Conservation (phyloP, 2,113 vertebrate genomes). For the Tylochromis polylepis region DNA sequence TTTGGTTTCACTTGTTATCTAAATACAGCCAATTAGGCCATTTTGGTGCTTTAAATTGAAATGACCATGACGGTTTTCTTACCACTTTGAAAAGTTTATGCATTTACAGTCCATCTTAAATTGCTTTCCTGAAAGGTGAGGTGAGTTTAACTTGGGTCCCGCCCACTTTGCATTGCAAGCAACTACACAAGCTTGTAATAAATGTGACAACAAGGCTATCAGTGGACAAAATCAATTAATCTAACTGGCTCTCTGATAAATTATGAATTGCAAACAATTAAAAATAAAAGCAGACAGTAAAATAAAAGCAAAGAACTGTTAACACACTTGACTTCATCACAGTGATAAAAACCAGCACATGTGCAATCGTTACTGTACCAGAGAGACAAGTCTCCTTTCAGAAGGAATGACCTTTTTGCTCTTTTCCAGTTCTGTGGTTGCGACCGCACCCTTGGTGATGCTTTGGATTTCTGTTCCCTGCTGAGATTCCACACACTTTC, state of each 20-base stretch:
- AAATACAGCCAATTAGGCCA: too few relatives aligned
- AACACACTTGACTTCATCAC: background rate
- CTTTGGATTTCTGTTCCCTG: conserved; percentile 44
- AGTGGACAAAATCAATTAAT: background rate
- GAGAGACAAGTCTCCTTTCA: conserved; percentile 30
- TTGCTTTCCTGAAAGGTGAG: background rate
- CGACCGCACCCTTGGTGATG: conserved; percentile 48
- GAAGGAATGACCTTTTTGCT: conserved; percentile 18
- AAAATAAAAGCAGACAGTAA: background rate
- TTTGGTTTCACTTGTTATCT: background rate
- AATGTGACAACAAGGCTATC: background rate
- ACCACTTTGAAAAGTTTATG: too few relatives aligned
- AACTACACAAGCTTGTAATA: background rate
- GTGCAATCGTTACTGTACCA: background rate
- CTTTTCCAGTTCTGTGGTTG: conserved; percentile 24
- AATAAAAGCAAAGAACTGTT: background rate
- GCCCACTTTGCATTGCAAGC: background rate
- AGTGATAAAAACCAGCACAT: background rate
- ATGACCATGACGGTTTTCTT: background rate
- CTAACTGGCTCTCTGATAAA: background rate
- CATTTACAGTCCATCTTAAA: background rate
- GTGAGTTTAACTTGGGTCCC: background rate
- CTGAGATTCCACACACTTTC: conserved; percentile 48
- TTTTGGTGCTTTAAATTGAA: background rate
- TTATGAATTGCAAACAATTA: background rate